Evolutionary conservation across 2,797 vertebrate genomes (phyloP), one percentile per base, ranked within the genome.

Genomic region (Acipenser ruthenus): DNA sequence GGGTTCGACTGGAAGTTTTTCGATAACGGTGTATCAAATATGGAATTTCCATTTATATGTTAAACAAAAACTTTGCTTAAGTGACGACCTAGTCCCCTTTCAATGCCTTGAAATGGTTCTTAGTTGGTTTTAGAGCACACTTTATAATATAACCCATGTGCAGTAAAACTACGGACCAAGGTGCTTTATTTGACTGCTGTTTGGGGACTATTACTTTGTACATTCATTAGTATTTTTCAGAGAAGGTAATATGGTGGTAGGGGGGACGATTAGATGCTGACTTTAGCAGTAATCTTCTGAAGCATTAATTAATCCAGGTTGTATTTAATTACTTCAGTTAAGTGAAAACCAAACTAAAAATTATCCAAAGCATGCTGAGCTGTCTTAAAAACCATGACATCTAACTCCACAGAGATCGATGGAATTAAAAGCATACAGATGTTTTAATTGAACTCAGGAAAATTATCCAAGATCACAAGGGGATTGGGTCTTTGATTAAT

Each of bases 291-390:
- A 85, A 86, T 84, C 85, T 88, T 84, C 84, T 82, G 85, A 87
- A 82, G 87, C 84, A 84, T 89, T 91, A 90, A 91, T 91, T 90
- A 91, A 91, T 89, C 89, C 76, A 55, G 85, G 84, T 84, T 88
- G 89, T 89, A 87, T 90, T 88, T 90, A 91, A 91, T 91, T 91
- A 87, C 88, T 89, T 90, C 87, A 86, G 86, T 88, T 90, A 37
- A 37, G 23, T 37, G 23, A 37, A 37, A 37, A 37, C 23, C 23
- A 37, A 37, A 37, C 23, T 2, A 89, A 90, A 89, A 88, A 89
- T 88, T 87, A 89, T 89, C 86, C 88, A 82, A 84, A 82, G 84
- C 86, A 88, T 87, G 85, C 87, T 88, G 87, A 88, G 84, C 83
- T 89, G 83, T 88, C 84, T 90, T 89, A 89, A 89, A 89, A 89